phyloP scores from a whole-genome alignment of 2,888 invertebrate genomes.

The Lycophotia porphyrea region DNA sequence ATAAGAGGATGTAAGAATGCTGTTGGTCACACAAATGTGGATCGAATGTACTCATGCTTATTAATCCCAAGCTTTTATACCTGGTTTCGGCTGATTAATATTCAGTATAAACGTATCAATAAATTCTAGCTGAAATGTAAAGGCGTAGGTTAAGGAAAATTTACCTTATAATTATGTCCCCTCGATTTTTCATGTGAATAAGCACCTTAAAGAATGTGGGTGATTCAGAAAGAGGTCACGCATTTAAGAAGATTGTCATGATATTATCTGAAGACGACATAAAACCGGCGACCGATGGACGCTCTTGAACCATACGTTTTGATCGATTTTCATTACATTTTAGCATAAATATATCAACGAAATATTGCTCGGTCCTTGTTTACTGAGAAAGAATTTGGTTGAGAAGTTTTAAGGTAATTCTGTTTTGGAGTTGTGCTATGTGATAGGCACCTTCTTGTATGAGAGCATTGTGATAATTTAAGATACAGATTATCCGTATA shows the following conservation, averaged over 20 bases:
- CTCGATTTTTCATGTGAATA: constrained; percentile 30
- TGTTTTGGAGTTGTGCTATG: not conserved
- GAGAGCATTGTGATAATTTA: not conserved
- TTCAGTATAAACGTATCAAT: constrained; percentile 37
- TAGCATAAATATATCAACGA: not conserved
- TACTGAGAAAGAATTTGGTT: not conserved
- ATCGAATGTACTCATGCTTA: constrained; percentile 28
- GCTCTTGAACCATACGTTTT: not conserved
- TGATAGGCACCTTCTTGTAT: not conserved
- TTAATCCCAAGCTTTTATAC: constrained; percentile 42
- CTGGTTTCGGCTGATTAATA: constrained; percentile 36
- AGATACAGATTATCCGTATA: not conserved
- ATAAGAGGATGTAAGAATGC: constrained; percentile 8
- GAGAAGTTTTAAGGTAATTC: not conserved
- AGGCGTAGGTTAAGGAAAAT: constrained; percentile 33
- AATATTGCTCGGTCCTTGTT: not conserved
- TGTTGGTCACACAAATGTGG: constrained; percentile 4
- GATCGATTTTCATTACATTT: not conserved
- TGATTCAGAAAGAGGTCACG: not conserved
- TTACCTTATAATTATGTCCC: constrained; percentile 11
- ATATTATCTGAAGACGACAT: not conserved
- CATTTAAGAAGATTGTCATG: not conserved
- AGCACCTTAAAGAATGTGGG: constrained; percentile 1
- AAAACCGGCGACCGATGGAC: not conserved
- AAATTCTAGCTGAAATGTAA: constrained; percentile 6